These are phyloP conservation scores for Haplochromis vanheusdeni DNA, from an alignment of 2,113 vertebrate genomes.

Conservation along the genomic window DNA sequence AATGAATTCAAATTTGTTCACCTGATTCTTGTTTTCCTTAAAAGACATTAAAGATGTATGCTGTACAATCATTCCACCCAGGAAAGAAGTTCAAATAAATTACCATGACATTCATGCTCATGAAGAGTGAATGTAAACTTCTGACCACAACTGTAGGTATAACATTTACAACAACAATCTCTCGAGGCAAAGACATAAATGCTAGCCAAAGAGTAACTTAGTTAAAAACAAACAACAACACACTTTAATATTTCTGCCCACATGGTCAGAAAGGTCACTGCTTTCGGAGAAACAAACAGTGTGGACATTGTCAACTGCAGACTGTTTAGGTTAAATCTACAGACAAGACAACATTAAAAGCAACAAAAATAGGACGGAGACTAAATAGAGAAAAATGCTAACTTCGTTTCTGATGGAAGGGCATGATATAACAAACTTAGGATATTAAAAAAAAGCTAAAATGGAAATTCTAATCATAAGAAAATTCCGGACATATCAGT, in stretches of 20 bases:
- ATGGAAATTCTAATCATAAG: neutral
- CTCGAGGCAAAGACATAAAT: fast-evolving
- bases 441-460: neutral
- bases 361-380: neutral
- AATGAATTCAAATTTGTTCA: neutral
- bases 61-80: neutral
- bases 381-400: neutral
- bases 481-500: fast-evolving
- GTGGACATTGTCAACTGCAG: neutral
- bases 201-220: neutral
- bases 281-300: neutral
- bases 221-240: neutral
- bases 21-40: neutral
- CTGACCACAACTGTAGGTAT: neutral
- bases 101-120: neutral
- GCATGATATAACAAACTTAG: neutral
- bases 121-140: neutral
- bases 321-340: neutral
- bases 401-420: neutral
- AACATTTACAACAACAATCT: neutral
- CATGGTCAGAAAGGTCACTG: neutral
- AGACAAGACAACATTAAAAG: neutral
- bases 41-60: fast-evolving
- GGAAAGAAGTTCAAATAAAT: neutral
- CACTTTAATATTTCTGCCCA: neutral